A percentile compares a stretch with the other conserved stretches of the same genome.
These are phyloP conservation scores for Notothenia rossii DNA, from an alignment of 2,113 vertebrate species.

Conservation along the genomic window DNA sequence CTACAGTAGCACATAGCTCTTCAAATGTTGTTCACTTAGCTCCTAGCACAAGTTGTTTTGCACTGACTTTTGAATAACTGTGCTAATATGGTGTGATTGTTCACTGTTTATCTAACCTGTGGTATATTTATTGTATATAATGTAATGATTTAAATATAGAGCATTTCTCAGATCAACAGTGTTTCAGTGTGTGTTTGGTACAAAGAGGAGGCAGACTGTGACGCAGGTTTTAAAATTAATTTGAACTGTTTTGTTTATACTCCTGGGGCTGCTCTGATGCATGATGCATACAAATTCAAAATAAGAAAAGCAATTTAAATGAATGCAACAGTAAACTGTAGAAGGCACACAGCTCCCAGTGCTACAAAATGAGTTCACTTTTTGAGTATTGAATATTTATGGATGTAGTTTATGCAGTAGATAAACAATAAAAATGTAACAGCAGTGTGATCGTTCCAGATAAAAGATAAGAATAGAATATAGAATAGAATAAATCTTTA, in stretches of 20 bases:
- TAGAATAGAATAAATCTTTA: too few relatives aligned
- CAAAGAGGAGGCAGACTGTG: neutral
- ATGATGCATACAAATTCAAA: conserved; percentile 6
- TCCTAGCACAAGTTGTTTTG: neutral
- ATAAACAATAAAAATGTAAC: conserved; percentile 8
- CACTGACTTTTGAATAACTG: neutral
- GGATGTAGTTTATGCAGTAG: neutral
- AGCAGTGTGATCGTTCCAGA: neutral
- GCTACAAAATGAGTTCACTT: neutral
- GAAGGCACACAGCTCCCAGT: conserved; percentile 7
- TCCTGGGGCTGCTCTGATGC: neutral
- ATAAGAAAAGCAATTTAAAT: neutral
- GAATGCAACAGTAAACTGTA: neutral
- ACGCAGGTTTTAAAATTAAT: neutral
- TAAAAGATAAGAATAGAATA: neutral
- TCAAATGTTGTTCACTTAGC: neutral
- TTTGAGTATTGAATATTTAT: conserved; percentile 12
- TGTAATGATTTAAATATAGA: neutral
- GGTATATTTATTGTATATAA: neutral
- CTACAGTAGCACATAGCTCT: neutral
- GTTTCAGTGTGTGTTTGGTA: neutral
- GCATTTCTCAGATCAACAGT: neutral
- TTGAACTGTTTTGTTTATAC: neutral
- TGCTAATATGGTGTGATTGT: neutral
- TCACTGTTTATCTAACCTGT: neutral